Percentiles rank a stretch among this genome's conserved stretches.
phyloP scores from a whole-genome alignment of 2,113 vertebrate species.

The Hydrochoerus hydrochaeris region DNA sequence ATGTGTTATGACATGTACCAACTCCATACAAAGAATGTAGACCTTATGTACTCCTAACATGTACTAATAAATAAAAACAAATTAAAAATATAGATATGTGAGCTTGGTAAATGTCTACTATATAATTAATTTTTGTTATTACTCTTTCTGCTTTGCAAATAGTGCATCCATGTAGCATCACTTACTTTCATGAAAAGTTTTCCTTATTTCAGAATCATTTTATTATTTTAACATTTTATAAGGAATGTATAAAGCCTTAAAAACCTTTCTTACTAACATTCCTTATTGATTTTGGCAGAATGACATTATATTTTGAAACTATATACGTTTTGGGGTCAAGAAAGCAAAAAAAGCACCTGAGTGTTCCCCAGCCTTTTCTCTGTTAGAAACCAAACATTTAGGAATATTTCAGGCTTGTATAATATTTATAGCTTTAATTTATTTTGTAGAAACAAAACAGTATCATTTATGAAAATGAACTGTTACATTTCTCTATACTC shows the following conservation, averaged over 20 bases:
- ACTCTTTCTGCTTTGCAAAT: background rate
- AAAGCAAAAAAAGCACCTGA: background rate
- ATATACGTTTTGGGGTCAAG: background rate
- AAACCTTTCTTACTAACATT: background rate
- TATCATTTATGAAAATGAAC: background rate
- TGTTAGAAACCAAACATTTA: background rate
- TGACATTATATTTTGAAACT: background rate
- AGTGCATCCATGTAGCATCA: background rate
- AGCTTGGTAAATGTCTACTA: background rate
- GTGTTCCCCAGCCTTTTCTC: background rate
- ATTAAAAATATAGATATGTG: background rate
- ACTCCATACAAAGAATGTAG: background rate
- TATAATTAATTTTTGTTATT: background rate
- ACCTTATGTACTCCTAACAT: background rate
- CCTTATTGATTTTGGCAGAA: background rate
- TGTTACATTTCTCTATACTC: background rate
- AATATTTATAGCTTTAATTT: slow-evolving; percentile 29
- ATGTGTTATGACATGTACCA: background rate
- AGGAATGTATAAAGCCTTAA: background rate
- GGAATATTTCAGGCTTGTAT: slow-evolving; percentile 3
- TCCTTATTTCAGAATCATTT: background rate
- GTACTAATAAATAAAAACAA: background rate
- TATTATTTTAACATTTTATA: background rate
- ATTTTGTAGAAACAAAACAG: background rate
- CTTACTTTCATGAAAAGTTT: background rate